Conservation (phyloP, 1,140 invertebrate species). For the Maconellicoccus hirsutus region DNA sequence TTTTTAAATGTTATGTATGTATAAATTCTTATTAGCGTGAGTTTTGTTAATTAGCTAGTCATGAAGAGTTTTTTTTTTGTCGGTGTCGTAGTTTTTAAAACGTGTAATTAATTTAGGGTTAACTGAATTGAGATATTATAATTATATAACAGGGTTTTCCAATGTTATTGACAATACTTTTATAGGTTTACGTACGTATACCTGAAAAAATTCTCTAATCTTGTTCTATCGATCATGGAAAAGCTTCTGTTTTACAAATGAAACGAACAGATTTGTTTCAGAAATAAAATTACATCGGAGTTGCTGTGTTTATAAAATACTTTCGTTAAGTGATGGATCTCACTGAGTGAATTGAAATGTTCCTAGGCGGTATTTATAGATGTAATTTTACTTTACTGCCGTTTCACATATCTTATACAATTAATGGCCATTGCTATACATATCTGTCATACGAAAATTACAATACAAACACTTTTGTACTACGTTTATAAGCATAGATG, state of each 20-base stretch:
- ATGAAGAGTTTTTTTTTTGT: background rate
- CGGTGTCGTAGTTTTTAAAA: background rate
- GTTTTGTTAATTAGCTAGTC: background rate
- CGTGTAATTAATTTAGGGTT: background rate
- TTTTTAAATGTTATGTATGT: slow-evolving; percentile 6
- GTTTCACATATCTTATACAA: background rate
- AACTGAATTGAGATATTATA: background rate
- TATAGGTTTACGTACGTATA: background rate
- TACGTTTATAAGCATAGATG: background rate
- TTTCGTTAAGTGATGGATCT: background rate
- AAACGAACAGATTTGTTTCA: slow-evolving; percentile 9
- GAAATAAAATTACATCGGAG: background rate
- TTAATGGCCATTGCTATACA: background rate
- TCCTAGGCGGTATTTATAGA: background rate
- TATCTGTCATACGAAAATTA: background rate
- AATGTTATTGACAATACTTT: slow-evolving; percentile 9
- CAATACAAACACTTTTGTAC: background rate
- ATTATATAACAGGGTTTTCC: background rate
- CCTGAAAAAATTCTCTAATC: background rate
- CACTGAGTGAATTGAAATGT: background rate
- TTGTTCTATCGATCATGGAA: background rate
- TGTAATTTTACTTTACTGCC: background rate
- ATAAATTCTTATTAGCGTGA: background rate
- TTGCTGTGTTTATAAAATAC: background rate
- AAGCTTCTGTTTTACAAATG: background rate